Base-by-base conservation (phyloP, 2,113 vertebrate species). In the Chaetodon auriga region DNA sequence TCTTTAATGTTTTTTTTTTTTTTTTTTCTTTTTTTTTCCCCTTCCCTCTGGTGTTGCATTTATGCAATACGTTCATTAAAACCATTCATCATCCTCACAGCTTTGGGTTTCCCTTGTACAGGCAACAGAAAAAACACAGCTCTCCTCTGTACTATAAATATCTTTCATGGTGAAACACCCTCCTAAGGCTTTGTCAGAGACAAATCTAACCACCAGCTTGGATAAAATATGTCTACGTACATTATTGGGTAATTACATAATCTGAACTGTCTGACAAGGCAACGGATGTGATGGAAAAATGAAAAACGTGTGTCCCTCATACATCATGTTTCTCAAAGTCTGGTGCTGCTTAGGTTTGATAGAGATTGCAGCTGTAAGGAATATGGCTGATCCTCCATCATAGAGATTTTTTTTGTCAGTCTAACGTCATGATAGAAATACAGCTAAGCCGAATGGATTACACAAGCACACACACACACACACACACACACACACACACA, bases 31-130 rank as follows among this genome's bases (percentile, higher is more conserved):
- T 88, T 84, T 77, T 62, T 45, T 30, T 30, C n/a, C n/a, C n/a
- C n/a, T 1, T 58, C 81, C 81, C 84, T 75, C 63, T 19, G 84
- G 78, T 85, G 51, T 91, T 89, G 65, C 72, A 78, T 90, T 81
- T 70, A 87, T 90, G 87, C 75, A 90, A 86, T 62, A 75, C 21
- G 53, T 85, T 92, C 87, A 89, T 92, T 90, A 90, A 91, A 91
- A 81, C n/a, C 82, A 90, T 92, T 84, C 78, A 92, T 94, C 92
- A 92, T 82, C 57, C 68, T 81, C 76, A 25, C 15, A 55, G 88
- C 82, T 81, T 68, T 83, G 88, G 88, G 82, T 88, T 93, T 91
- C 84, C 89, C 82, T 84, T 21, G 58, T 66, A 81, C 54, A 68
- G 54, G 51, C 69, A 72, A 54, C 57, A 69, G 49, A 35, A 38